These are phyloP conservation scores for Zygogramma bicolorata DNA, from an alignment of 2,888 invertebrate genomes.

Conservation along the genomic window DNA sequence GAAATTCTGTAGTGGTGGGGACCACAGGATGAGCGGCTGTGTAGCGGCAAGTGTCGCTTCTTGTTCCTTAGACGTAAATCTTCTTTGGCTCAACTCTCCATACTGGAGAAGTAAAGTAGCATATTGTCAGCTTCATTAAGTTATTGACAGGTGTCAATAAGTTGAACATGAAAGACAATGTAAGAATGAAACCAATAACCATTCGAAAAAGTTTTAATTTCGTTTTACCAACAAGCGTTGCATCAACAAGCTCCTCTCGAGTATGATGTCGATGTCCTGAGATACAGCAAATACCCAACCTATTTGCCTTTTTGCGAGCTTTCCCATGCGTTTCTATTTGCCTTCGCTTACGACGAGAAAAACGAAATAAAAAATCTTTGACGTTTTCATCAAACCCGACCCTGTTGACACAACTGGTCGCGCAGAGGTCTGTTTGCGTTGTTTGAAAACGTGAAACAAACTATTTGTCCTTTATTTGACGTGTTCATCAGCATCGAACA, in stretches of 20 bases:
- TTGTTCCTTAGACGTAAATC: no score
- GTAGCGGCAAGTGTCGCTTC: no score
- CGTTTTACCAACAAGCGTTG: no score
- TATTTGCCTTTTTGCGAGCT: background rate
- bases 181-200: no score
- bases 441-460: slow-evolving; percentile 7
- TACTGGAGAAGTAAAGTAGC: no score
- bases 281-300: background rate
- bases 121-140: no score
- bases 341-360: background rate
- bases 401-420: slow-evolving; percentile 22
- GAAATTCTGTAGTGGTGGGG: no score
- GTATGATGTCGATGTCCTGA: background rate
- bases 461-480: background rate
- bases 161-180: no score
- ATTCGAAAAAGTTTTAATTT: no score
- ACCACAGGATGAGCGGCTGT: no score
- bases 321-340: background rate
- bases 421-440: slow-evolving; percentile 11
- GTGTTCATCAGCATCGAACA: background rate
- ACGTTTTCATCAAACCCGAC: slow-evolving; percentile 28
- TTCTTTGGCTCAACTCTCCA: no score
- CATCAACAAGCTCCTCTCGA: background rate
- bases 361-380: slow-evolving; percentile 7
- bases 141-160: no score